Conservation (phyloP, 2,113 vertebrate genomes). For the Brachirus orientalis region DNA sequence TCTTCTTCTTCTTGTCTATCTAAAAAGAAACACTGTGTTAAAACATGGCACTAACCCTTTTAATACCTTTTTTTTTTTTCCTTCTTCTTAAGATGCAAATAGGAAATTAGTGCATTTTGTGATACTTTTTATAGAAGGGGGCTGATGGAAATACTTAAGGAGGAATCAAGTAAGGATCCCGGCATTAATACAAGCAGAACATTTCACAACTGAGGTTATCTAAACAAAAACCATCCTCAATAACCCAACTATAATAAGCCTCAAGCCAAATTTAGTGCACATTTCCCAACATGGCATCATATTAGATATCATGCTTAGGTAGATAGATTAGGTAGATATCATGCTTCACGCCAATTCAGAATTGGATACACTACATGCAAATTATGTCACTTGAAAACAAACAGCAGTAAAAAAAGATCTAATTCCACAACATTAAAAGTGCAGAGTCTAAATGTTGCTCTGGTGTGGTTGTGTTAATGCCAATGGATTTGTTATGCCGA, state of each 20-base stretch:
- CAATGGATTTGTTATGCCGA: constrained; percentile 61
- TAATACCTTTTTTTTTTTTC: constrained; percentile 37
- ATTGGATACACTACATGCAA: constrained; percentile 43
- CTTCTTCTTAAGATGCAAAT: constrained; percentile 53
- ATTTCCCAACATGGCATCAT: constrained; percentile 51
- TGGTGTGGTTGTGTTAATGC: constrained; percentile 40
- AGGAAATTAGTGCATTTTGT: constrained; percentile 60
- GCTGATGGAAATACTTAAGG: constrained; percentile 22
- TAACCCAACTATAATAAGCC: constrained; percentile 22
- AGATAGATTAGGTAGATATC: constrained; percentile 53
- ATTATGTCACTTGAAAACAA: constrained; percentile 47
- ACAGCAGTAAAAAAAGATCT: constrained; percentile 32
- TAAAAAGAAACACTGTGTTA: constrained; percentile 68
- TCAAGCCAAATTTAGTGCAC: constrained; percentile 39
- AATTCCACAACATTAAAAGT: constrained; percentile 45
- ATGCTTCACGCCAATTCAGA: constrained; percentile 49
- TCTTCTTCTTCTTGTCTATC: constrained; percentile 43
- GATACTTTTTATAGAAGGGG: constrained; percentile 71
- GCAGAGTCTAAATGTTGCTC: constrained; percentile 51
- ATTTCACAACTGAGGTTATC: constrained; percentile 35
- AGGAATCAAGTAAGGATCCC: constrained; percentile 17
- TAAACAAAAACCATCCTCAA: constrained; percentile 12
- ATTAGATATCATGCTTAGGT: too few relatives aligned
- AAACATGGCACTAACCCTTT: constrained; percentile 73
- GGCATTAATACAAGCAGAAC: constrained; percentile 23